A percentile compares a stretch with the other conserved stretches of the same genome.
Conservation (phyloP, 2,888 invertebrate species). For the Cosmia trapezina region DNA sequence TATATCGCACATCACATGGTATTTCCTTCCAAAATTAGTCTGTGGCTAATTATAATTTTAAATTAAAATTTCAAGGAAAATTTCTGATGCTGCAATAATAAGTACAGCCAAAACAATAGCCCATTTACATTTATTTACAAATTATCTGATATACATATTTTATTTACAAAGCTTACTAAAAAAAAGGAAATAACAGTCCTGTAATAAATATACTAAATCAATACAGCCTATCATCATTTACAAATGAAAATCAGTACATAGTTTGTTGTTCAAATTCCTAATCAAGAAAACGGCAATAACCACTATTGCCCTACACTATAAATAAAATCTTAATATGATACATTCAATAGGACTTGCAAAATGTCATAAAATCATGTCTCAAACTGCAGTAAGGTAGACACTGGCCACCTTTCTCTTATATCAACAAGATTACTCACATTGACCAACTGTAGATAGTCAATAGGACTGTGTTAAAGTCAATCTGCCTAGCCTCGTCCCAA, state of each 20-base stretch:
- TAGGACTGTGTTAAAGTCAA: neutral
- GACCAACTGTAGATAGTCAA: neutral
- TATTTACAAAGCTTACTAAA: neutral
- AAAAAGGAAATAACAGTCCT: neutral
- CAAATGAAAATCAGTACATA: neutral
- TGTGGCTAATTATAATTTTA: neutral
- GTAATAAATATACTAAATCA: neutral
- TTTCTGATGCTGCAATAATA: neutral
- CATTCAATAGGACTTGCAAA: neutral
- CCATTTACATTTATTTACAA: neutral
- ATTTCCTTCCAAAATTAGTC: neutral
- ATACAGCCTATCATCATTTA: neutral
- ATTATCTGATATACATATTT: neutral
- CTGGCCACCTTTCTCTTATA: neutral
- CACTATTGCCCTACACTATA: neutral
- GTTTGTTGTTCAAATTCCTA: neutral
- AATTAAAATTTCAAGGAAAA: neutral
- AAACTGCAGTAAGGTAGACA: neutral
- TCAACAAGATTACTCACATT: neutral
- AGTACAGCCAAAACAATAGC: neutral
- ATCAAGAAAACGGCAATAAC: neutral
- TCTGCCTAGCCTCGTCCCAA: too few species aligned
- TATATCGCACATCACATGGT: neutral
- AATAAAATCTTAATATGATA: neutral
- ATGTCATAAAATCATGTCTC: neutral